Conservation (phyloP, 2,113 vertebrate species). For the Melospiza melodia region DNA sequence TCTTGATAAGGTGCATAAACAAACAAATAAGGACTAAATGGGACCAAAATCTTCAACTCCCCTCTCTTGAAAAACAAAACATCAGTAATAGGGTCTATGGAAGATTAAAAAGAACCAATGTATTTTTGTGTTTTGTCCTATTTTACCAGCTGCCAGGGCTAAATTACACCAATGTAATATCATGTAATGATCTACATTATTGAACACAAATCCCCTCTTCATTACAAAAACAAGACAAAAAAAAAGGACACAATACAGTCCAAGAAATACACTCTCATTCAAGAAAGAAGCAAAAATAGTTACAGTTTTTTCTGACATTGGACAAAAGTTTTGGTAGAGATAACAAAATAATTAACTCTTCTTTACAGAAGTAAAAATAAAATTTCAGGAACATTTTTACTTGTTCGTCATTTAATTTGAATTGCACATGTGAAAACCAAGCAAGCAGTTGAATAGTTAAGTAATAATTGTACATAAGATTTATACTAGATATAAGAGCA, state of each 20-base stretch:
- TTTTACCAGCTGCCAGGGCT: neutral
- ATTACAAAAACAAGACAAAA: neutral
- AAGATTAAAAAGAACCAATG: neutral
- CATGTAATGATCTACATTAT: neutral
- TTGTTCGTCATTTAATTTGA: neutral
- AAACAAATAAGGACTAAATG: constrained; percentile 7
- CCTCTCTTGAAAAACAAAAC: neutral
- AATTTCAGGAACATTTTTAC: neutral
- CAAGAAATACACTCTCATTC: neutral
- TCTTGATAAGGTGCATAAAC: neutral
- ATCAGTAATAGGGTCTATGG: neutral
- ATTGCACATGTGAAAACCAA: neutral
- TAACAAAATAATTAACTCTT: neutral
- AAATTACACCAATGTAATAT: neutral
- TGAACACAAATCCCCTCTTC: neutral
- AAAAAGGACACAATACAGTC: neutral
- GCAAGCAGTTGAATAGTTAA: neutral
- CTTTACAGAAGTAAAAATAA: neutral
- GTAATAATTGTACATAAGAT: neutral
- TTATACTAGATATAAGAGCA: neutral
- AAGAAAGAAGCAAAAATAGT: neutral
- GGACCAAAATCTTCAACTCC: neutral
- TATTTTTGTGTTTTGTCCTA: neutral
- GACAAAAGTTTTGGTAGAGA: neutral
- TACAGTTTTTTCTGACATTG: neutral